phyloP scores from a whole-genome alignment of 2,888 invertebrate species.

The Aphodius granarius region DNA sequence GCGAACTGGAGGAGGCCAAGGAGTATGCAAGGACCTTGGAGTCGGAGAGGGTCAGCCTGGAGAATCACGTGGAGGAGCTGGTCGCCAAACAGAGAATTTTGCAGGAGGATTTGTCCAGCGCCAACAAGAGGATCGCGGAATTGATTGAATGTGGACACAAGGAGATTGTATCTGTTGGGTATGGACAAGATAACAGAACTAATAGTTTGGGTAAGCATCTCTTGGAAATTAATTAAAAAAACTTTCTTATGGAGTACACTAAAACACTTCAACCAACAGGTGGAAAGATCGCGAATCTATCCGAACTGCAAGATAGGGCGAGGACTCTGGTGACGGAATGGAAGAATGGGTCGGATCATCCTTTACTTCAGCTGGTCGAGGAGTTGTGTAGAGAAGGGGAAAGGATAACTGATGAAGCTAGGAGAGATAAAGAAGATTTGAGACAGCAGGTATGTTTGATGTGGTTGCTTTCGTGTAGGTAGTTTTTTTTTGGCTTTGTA shows the following conservation, averaged over 20 bases:
- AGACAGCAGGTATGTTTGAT: conserved; percentile 67
- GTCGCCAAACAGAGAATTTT: conserved; percentile 62
- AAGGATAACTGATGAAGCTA: conserved; percentile 65
- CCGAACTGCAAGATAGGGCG: conserved; percentile 51
- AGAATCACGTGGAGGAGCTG: conserved; percentile 63
- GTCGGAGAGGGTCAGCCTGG: conserved; percentile 56
- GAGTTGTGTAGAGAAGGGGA: conserved; percentile 63
- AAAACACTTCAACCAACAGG: too few relatives aligned
- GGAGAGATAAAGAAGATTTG: conserved; percentile 70
- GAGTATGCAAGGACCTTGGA: conserved; percentile 54
- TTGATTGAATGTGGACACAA: conserved; percentile 54
- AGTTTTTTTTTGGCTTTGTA: conserved; percentile 12
- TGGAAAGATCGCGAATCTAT: conserved; percentile 41
- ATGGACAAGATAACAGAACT: conserved; percentile 50
- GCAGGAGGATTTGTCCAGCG: conserved; percentile 54
- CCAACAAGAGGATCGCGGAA: conserved; percentile 54
- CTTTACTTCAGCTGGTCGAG: conserved; percentile 62
- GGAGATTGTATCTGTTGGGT: conserved; percentile 60
- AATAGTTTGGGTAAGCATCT: conserved; percentile 20
- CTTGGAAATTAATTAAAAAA: background rate
- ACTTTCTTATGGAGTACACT: background rate
- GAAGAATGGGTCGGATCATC: conserved; percentile 48
- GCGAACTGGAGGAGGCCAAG: conserved; percentile 63
- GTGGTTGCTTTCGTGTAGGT: conserved; percentile 19
- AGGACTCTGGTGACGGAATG: conserved; percentile 54